Evolutionary conservation across 1,140 invertebrate genomes (phyloP), one percentile per base, ranked within the genome.

Genomic region (Bradysia coprophila): DNA sequence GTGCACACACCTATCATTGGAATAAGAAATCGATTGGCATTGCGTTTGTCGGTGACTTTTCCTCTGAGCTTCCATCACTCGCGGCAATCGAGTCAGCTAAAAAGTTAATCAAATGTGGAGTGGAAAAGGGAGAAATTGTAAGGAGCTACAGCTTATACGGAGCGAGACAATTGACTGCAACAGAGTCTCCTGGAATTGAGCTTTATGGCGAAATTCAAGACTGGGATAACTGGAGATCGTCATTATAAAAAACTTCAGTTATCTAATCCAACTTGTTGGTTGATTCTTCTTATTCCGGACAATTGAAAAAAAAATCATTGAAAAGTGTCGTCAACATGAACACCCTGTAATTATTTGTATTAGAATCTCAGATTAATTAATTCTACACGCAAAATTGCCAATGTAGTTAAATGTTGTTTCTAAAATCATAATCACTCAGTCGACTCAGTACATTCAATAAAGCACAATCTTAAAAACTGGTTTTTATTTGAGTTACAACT

Each of bases 31-130:
- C 72, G 24, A 65, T 79, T 20, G 80, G 73, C 40, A 73, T 84
- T 41, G 71, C 71, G 2, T 75, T 85, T 43, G 75, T 87, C 43
- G 81, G 82, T 8, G 71, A 72, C 44, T 81, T 68, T 46, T 38
- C 18, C 20, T 5, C 15, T 8, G 2, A 8, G 31, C 44, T 69
- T 6, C 74, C 75, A 21, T 66, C 60, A 11, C 22, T 52, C 2
- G 57, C 53, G 16, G 71, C 73, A 46, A 37, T 81, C 15, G 48
- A 69, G 0, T 69, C 69, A 0, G 67, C 68, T 0, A 71, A 72
- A 45, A 57, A 66, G 15, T 62, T 81, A 1, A 55, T 81, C 2
- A 46, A 57, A 22, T 81, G 78, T 51, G 78, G 74, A 1, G 68
- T 76, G 1, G 52, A 66, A 2, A 22, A 63, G 21, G 68, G 67